Percentiles rank a stretch among this genome's conserved stretches.
Evolutionary conservation across 2,113 vertebrate species (phyloP).

Genomic region (Morone chrysops): DNA sequence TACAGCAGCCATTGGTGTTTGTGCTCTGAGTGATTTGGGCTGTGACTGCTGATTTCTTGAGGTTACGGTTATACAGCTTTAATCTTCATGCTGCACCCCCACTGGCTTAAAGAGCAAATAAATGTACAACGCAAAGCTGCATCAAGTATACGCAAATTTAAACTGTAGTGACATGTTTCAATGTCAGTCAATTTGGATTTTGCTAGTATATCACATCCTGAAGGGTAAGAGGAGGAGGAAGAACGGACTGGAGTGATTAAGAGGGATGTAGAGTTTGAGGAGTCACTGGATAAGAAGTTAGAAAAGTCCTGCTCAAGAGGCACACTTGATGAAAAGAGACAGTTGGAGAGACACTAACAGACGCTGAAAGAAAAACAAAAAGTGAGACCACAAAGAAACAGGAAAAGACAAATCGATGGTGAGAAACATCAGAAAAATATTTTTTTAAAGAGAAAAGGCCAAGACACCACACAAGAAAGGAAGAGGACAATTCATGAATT

Average conservation of each 20-base stretch:
- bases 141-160: slow-evolving; percentile 9
- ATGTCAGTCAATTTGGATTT: slow-evolving; percentile 23
- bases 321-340: slow-evolving; percentile 28
- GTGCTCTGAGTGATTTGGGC: slow-evolving; percentile 28
- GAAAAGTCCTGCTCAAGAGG: slow-evolving; percentile 8
- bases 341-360: slow-evolving; percentile 2
- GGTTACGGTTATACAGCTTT: slow-evolving; percentile 28
- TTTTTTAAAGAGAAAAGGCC: no score
- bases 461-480: not conserved
- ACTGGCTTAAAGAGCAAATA: slow-evolving; percentile 35
- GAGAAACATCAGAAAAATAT: slow-evolving; percentile 11
- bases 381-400: slow-evolving; percentile 14
- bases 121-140: slow-evolving; percentile 20
- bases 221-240: not conserved
- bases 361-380: not conserved
- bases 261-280: slow-evolving; percentile 9
- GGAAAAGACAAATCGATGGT: slow-evolving; percentile 17
- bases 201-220: not conserved
- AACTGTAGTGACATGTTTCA: slow-evolving; percentile 30
- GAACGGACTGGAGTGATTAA: not conserved
- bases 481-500: slow-evolving; percentile 1
- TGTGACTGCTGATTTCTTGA: slow-evolving; percentile 18
- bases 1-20: slow-evolving; percentile 37
- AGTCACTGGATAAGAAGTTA: not conserved
- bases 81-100: slow-evolving; percentile 35